Base-by-base conservation (phyloP, 1,140 invertebrate species). In the Eurytemora carolleeae region DNA sequence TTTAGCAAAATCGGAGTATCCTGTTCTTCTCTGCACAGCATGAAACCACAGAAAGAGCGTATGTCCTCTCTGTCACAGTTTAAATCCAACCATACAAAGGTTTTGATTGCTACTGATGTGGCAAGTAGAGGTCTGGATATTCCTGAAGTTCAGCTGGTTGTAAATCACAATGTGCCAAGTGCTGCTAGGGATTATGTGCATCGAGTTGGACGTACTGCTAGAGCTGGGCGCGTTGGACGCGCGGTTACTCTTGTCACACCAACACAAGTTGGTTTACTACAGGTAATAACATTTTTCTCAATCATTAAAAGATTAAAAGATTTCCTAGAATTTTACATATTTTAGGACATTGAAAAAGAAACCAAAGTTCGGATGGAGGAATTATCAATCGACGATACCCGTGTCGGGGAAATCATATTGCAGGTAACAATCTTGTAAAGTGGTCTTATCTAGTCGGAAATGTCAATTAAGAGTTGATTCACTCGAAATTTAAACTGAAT, bases 71-170 rank as follows among this genome's bases (percentile, higher is more conserved):
- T 96, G 1, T 78, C 80, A 25, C 83, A 82, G 69, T 96, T 96
- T 70, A 86, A 90, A 69, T 89, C 87, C 0, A 85, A 86, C 69
- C 77, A 81, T 21, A 76, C 82, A 1, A 84, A 84, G 64, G 91
- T 95, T 23, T 75, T 98, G 1, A 84, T 98, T 59, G 90, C 94
- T 2, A 99, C 95, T 20, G 91, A 98, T 77, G 88, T 98, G 0
- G 94, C 92, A 0, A 88, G 90, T 65, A 78, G 93, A 75, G 93
- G 93, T 67, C 68, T 79, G 24, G 23, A 44, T 52, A 59, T 59
- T 69, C 85, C 85, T 1, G 79, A 82, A 58, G 90, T 97, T 1
- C 80, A 94, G 70, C 75, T 97, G 63, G 87, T 99, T 0, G 80
- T 99, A 0, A 98, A 99, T 75, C 87, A 95, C 70, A 84, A 84